phyloP scores from a whole-genome alignment of 1,140 invertebrate genomes.

The Drosophila carrolli region DNA sequence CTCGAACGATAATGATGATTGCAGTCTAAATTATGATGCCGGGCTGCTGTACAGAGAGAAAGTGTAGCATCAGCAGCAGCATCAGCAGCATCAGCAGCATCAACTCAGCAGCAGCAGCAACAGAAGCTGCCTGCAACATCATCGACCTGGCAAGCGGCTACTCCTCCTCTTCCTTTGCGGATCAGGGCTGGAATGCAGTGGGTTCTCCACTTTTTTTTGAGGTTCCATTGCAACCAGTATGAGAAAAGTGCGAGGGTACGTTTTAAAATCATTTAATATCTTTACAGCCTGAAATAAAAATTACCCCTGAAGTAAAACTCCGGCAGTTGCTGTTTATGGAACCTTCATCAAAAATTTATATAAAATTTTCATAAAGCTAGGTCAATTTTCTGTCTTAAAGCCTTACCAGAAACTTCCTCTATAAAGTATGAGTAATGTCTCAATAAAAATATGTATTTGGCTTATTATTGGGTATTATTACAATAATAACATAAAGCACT shows the following conservation, averaged over 20 bases:
- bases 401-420: too few relatives aligned
- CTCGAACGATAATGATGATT: slow-evolving; percentile 84
- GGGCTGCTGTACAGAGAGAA: slow-evolving; percentile 72
- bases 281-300: too few relatives aligned
- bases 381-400: too few relatives aligned
- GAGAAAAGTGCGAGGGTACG: not conserved
- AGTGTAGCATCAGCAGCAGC: slow-evolving; percentile 71
- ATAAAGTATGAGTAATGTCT: too few relatives aligned
- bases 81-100: slow-evolving; percentile 28
- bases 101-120: slow-evolving; percentile 40
- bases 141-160: slow-evolving; percentile 47
- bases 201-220: slow-evolving; percentile 4
- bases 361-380: too few relatives aligned
- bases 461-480: too few relatives aligned
- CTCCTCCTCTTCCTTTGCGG: slow-evolving; percentile 18
- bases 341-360: too few relatives aligned
- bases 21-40: slow-evolving; percentile 84
- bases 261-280: too few relatives aligned
- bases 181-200: slow-evolving; percentile 28
- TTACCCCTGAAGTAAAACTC: too few relatives aligned
- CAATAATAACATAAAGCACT: too few relatives aligned
- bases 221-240: not conserved
- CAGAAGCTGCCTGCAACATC: slow-evolving; percentile 79
- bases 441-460: too few relatives aligned
- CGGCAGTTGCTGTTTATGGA: too few relatives aligned